phyloP scores from a whole-genome alignment of 2,113 vertebrate genomes.

The Perccottus glenii region DNA sequence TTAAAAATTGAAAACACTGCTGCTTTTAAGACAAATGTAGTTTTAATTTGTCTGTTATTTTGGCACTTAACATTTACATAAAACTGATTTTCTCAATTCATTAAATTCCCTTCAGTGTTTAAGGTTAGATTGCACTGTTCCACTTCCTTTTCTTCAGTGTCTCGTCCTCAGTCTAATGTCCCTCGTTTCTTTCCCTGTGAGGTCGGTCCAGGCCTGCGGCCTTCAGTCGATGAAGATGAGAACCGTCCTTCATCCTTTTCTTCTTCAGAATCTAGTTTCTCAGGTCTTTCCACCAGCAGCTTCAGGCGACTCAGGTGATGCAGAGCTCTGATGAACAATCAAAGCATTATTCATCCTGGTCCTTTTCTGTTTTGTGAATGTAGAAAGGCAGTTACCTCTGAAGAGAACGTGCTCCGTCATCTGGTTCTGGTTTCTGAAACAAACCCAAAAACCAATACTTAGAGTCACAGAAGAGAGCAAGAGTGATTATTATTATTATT shows the following conservation, averaged over 20 bases:
- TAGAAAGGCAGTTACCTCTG: slow-evolving; percentile 48
- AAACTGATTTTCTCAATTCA: too few species aligned
- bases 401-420: slow-evolving; percentile 40
- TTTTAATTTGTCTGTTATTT: too few species aligned
- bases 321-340: slow-evolving; percentile 47
- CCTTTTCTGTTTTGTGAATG: neutral
- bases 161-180: too few species aligned
- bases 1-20: too few species aligned
- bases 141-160: too few species aligned
- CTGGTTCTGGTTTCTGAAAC: slow-evolving; percentile 38
- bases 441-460: slow-evolving; percentile 16
- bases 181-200: too few species aligned
- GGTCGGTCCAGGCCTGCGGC: neutral
- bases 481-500: too few species aligned
- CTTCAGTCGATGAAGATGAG: slow-evolving; percentile 50
- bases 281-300: slow-evolving; percentile 55
- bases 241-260: slow-evolving; percentile 59
- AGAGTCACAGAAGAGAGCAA: neutral
- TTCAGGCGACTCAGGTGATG: slow-evolving; percentile 61
- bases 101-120: too few species aligned
- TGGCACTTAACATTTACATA: too few species aligned
- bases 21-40: too few species aligned
- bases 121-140: neutral
- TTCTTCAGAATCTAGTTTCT: slow-evolving; percentile 13
- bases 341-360: neutral